Conservation (phyloP, 2,113 vertebrate species). For the Miniopterus natalensis region DNA sequence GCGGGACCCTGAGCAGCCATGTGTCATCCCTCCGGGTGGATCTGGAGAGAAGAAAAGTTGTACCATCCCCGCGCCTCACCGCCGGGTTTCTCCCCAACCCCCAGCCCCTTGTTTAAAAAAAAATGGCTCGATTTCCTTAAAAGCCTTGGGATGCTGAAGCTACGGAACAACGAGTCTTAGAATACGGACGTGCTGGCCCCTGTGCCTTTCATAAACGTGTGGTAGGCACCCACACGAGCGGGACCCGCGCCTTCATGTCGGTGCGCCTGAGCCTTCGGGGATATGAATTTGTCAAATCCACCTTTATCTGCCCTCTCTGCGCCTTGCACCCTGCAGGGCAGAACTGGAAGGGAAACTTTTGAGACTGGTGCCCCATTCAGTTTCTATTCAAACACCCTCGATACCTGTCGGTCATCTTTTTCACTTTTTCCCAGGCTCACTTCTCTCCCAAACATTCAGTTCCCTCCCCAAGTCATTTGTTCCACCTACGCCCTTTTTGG, state of each 20-base stretch:
- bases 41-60: not conserved
- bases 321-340: not conserved
- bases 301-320: not conserved
- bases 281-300: not conserved
- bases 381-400: not conserved
- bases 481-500: not conserved
- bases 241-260: not conserved
- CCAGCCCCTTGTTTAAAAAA: not conserved
- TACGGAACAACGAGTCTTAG: not conserved
- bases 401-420: not conserved
- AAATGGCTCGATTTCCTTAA: not conserved
- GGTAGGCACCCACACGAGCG: not conserved
- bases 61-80: not conserved
- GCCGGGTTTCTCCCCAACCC: not conserved
- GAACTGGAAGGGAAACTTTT: not conserved
- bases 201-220: not conserved
- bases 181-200: not conserved
- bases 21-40: not conserved
- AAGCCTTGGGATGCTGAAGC: not conserved
- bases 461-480: not conserved
- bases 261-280: no score
- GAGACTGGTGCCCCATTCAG: not conserved
- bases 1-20: not conserved
- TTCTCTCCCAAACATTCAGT: not conserved
- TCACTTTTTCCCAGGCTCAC: no score